Percentiles rank a stretch among this genome's conserved stretches.
Evolutionary conservation across 1,140 invertebrate species (phyloP).

Genomic region (Sitodiplosis mosellana): DNA sequence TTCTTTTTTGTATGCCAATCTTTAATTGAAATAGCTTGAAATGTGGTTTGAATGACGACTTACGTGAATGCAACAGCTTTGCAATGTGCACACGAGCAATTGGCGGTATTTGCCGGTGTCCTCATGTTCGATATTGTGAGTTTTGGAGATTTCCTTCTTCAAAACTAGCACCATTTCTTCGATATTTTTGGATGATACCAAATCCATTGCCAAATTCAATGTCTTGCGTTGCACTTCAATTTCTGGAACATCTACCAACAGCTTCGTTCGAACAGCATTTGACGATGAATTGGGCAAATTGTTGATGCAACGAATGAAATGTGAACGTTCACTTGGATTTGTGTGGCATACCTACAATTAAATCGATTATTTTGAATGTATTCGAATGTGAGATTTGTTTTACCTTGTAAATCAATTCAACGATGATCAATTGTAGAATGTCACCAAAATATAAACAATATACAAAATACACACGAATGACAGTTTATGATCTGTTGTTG

Average conservation of each 20-base stretch:
- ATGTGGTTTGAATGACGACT: slow-evolving; percentile 3
- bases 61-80: slow-evolving; percentile 82
- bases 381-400: not conserved
- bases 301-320: slow-evolving; percentile 97
- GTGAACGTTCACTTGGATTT: slow-evolving; percentile 88
- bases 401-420: slow-evolving; percentile 98
- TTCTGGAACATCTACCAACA: slow-evolving; percentile 88
- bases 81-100: slow-evolving; percentile 83
- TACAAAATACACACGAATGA: too few species aligned
- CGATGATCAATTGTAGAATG: slow-evolving; percentile 95
- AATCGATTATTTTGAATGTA: slow-evolving; percentile 4
- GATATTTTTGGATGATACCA: slow-evolving; percentile 84
- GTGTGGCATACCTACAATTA: slow-evolving; percentile 76
- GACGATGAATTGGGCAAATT: slow-evolving; percentile 91
- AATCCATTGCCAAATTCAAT: slow-evolving; percentile 69
- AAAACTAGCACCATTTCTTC: slow-evolving; percentile 90
- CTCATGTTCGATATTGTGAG: slow-evolving; percentile 81
- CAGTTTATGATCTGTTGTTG: too few species aligned
- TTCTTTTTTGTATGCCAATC: too few species aligned
- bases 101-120: slow-evolving; percentile 92
- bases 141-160: slow-evolving; percentile 89
- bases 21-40: too few species aligned
- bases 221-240: slow-evolving; percentile 88
- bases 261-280: slow-evolving; percentile 94
- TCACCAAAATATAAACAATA: slow-evolving; percentile 97